Base-by-base conservation (phyloP, 2,888 invertebrate genomes). In the Asteroscopus sphinx region DNA sequence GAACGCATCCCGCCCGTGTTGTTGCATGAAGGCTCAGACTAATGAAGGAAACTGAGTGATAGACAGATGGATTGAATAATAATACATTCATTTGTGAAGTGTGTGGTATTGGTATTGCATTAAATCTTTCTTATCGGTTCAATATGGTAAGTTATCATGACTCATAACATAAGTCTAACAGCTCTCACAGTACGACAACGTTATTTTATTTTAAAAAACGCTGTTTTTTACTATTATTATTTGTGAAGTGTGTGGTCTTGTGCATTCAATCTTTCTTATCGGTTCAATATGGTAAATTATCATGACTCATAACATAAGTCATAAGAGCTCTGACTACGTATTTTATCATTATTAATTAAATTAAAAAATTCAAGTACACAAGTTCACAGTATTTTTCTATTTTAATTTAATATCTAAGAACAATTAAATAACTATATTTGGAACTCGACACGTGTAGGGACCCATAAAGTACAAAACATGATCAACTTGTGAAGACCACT, bases 1-100 rank as follows among this genome's bases (percentile, higher is more conserved):
- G n/a, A 49, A 57, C 39, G 54, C 58, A 46, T 68, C 45, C 40
- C 26, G 36, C 45, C 40, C 26, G 36, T 41, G 36, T 25, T 56
- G 36, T 21, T 55, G 36, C 45, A 42, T 28, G n/a, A n/a, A n/a
- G n/a, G 17, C 9, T 51, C 21, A 16, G 35, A n/a, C n/a, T n/a
- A n/a, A n/a, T n/a, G n/a, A 12, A 37, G 21, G 13, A 42, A 42
- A 46, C 41, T 45, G 39, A 15, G 46, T 37, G 32, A 32, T 15
- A 26, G 11, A 48, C 39, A 11, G 32, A 28, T n/a, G 17, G 16
- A 21, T n/a, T n/a, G n/a, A n/a, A n/a, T n/a, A n/a, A n/a, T n/a
- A n/a, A n/a, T n/a, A n/a, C n/a, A n/a, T n/a, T n/a, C n/a, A n/a
- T n/a, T 21, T 6, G 4, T 21, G 9, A n/a, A 30, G n/a, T 8